Conservation (phyloP, 2,797 vertebrate species). For the Potorous gilbertii region DNA sequence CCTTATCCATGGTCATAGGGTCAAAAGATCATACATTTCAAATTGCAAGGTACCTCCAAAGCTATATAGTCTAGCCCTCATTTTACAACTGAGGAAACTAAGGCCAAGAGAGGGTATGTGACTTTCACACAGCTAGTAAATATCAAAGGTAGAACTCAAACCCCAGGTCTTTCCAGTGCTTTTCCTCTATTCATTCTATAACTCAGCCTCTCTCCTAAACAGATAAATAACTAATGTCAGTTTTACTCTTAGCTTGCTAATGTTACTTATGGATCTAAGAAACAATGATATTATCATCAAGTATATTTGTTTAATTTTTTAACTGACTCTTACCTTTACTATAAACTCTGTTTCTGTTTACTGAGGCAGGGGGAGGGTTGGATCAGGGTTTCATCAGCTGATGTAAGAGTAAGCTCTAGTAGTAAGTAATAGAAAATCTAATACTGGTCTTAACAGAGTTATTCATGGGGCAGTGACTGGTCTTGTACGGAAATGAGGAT, state of each 20-base stretch:
- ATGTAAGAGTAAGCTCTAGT: conserved; percentile 78
- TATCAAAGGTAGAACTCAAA: neutral
- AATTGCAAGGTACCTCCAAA: neutral
- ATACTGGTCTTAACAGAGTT: conserved; percentile 28
- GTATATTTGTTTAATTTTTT: conserved; percentile 17
- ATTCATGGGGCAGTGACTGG: conserved; percentile 52
- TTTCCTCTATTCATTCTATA: neutral
- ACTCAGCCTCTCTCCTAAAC: neutral
- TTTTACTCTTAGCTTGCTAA: neutral
- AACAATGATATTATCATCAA: conserved; percentile 25
- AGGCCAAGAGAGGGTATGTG: neutral
- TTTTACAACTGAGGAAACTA: neutral
- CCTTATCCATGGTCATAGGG: neutral
- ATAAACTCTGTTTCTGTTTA: conserved; percentile 29
- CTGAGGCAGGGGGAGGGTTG: neutral
- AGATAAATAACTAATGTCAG: neutral
- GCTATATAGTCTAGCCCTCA: neutral
- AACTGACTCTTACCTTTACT: conserved; percentile 20
- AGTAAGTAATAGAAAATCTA: conserved; percentile 73
- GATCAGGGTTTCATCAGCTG: conserved; percentile 55
- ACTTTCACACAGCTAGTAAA: neutral
- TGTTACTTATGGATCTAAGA: neutral
- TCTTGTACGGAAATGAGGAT: conserved; percentile 24
- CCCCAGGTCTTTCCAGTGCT: neutral
- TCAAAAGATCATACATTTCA: neutral